phyloP scores from a whole-genome alignment of 2,113 vertebrate genomes.

The Hippocampus zosterae region DNA sequence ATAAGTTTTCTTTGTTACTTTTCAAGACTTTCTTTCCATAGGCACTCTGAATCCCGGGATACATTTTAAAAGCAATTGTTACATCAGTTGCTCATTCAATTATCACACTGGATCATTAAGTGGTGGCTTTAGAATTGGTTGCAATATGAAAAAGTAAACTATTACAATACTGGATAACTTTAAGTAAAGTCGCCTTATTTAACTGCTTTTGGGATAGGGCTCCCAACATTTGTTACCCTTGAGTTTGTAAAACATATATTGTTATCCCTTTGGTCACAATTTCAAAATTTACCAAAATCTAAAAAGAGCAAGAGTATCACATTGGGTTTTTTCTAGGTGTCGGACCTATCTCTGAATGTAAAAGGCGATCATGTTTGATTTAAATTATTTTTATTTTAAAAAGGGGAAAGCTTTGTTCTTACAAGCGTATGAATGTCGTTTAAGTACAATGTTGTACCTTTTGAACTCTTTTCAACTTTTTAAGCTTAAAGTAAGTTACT shows the following conservation, averaged over 20 bases:
- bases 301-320: background rate
- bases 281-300: background rate
- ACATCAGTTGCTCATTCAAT: background rate
- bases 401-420: background rate
- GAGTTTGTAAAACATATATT: background rate
- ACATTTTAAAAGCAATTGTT: background rate
- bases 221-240: background rate
- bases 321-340: background rate
- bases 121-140: background rate
- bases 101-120: background rate
- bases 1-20: background rate
- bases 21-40: background rate
- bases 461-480: background rate
- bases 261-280: background rate
- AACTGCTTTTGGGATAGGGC: background rate
- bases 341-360: background rate
- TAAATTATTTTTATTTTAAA: background rate
- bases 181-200: background rate
- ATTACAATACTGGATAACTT: background rate
- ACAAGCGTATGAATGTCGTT: background rate
- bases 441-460: too few relatives aligned
- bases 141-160: background rate
- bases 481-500: background rate
- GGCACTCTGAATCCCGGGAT: background rate
- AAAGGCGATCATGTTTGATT: background rate